Evolutionary conservation across 2,797 vertebrate genomes (phyloP).

Genomic region (Cyprinella venusta): DNA sequence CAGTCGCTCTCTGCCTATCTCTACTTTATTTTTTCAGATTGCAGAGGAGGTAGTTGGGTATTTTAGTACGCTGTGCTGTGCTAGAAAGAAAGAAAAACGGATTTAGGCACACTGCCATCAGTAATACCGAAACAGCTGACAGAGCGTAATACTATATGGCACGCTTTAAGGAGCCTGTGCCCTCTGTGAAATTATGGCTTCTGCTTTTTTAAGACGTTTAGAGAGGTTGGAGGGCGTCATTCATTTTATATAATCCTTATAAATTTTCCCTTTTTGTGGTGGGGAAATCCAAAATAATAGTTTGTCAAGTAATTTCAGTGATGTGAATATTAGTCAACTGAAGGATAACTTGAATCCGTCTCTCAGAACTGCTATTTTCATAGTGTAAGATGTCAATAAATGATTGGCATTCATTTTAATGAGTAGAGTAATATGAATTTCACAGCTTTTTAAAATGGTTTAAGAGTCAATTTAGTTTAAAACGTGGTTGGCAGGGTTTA

Average conservation of each 20-base stretch:
- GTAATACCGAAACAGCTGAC: conserved; percentile 44
- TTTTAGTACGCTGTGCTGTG: conserved; percentile 22
- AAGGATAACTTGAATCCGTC: background rate
- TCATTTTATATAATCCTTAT: background rate
- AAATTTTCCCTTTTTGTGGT: background rate
- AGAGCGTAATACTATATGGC: conserved; percentile 32
- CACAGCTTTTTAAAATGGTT: background rate
- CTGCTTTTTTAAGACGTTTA: background rate
- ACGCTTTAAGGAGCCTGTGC: background rate
- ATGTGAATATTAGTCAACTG: background rate
- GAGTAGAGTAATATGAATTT: background rate
- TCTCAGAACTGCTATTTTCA: background rate
- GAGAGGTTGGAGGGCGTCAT: background rate
- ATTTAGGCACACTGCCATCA: conserved; percentile 12
- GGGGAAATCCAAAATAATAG: background rate
- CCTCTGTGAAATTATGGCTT: background rate
- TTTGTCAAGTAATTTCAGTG: background rate
- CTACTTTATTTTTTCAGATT: background rate
- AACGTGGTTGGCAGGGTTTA: too few relatives aligned
- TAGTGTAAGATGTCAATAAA: background rate
- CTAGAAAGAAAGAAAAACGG: conserved; percentile 22
- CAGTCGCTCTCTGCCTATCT: background rate
- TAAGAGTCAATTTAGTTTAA: background rate
- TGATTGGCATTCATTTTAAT: too few relatives aligned
- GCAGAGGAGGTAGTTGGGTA: background rate